Conservation (phyloP, 2,888 invertebrate genomes). For the Amphipoea oculea region DNA sequence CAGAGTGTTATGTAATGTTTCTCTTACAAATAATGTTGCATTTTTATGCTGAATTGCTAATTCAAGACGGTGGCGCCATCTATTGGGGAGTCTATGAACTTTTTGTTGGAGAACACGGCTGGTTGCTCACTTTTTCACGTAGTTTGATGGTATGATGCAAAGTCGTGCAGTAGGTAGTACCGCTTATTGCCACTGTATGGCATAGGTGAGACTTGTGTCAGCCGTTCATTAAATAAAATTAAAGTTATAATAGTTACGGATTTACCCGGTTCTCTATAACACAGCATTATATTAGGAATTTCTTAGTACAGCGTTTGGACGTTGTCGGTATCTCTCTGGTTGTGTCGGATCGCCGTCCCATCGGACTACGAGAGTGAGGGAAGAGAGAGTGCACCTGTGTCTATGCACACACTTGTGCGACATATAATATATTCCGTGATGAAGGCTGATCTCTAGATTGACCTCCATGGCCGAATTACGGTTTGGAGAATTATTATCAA, state of each 20-base stretch:
- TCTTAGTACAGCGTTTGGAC: too few species aligned
- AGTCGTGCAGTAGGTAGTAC: slow-evolving; percentile 45
- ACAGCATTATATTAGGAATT: not conserved
- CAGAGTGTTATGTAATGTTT: slow-evolving; percentile 18
- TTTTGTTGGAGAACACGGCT: slow-evolving; percentile 2
- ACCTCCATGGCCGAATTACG: too few species aligned
- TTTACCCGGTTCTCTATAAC: not conserved
- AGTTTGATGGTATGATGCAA: not conserved
- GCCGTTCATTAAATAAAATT: not conserved
- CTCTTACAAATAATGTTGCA: slow-evolving; percentile 20
- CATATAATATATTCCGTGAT: too few species aligned
- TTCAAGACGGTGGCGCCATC: slow-evolving; percentile 53
- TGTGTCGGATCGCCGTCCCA: too few species aligned
- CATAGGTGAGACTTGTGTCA: not conserved
- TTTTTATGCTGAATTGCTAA: slow-evolving; percentile 17
- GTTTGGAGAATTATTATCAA: too few species aligned
- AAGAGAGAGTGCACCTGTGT: too few species aligned
- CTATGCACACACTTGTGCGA: too few species aligned
- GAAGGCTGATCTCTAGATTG: too few species aligned
- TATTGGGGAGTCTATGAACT: slow-evolving; percentile 41
- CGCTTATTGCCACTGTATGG: slow-evolving; percentile 38
- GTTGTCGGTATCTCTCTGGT: too few species aligned
- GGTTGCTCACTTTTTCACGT: not conserved
- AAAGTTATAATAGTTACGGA: not conserved
- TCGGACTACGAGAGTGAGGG: too few species aligned